Conservation (phyloP, 2,888 invertebrate genomes). For the Drosophila mercatorum region DNA sequence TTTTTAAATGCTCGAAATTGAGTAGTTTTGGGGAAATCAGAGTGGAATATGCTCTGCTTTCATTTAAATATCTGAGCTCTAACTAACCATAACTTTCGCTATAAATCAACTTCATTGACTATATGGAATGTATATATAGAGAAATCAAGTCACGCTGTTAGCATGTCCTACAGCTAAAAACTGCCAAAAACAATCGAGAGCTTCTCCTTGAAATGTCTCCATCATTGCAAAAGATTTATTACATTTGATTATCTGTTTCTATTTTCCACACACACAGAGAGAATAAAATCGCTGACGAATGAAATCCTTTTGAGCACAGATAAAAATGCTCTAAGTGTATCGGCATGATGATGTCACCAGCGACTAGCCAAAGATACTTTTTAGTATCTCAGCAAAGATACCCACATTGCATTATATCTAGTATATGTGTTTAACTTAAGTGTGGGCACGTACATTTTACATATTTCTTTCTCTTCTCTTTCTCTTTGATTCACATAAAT, state of each 20-base stretch:
- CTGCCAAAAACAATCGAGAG: not conserved
- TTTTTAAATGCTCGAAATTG: no score
- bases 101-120: constrained; percentile 1
- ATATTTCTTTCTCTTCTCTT: constrained; percentile 14
- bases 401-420: constrained; percentile 5
- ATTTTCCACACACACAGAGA: not conserved
- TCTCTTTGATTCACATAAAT: constrained; percentile 27
- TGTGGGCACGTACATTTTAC: constrained; percentile 63
- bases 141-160: not conserved
- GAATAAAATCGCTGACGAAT: not conserved
- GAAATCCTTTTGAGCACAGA: constrained; percentile 4
- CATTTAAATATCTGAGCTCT: no score
- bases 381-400: constrained; percentile 12
- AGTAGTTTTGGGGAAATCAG: no score
- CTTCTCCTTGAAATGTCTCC: not conserved
- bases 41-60: no score
- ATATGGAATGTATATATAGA: not conserved
- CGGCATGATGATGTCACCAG: constrained; percentile 76
- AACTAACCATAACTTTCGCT: not conserved
- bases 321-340: not conserved
- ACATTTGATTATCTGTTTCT: constrained; percentile 13
- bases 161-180: not conserved
- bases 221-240: constrained; percentile 6
- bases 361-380: constrained; percentile 75
- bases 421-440: constrained; percentile 12